Evolutionary conservation across 1,140 invertebrate species (phyloP).

Genomic region (Portunus trituberculatus): DNA sequence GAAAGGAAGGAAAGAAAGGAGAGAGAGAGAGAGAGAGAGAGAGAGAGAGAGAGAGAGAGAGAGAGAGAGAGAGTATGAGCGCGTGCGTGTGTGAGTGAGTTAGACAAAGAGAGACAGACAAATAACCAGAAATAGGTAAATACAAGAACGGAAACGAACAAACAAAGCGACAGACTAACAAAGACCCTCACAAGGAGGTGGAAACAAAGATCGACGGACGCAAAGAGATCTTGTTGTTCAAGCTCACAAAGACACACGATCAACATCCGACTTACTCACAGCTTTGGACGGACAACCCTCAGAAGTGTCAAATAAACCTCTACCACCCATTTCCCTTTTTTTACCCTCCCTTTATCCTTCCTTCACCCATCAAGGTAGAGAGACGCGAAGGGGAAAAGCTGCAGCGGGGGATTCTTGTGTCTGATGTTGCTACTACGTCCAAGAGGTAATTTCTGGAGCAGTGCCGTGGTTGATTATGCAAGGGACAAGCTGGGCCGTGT

Average conservation of each 20-base stretch:
- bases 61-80: background rate
- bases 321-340: no score
- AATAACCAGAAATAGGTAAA: background rate
- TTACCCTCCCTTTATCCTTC: no score
- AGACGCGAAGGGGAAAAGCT: background rate
- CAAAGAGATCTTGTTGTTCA: background rate
- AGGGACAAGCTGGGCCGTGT: background rate
- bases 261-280: background rate
- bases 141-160: background rate
- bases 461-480: background rate
- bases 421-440: background rate
- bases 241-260: background rate
- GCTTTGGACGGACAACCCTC: background rate
- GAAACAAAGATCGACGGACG: background rate
- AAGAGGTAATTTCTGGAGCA: background rate
- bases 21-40: no score
- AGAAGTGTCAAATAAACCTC: no score
- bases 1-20: no score
- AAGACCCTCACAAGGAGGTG: background rate
- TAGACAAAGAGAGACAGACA: background rate
- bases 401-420: background rate
- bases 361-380: background rate
- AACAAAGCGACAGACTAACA: background rate
- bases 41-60: background rate
- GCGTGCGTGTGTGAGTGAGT: background rate